Evolutionary conservation across 2,797 vertebrate genomes (phyloP).

Genomic region (Aeoliscus strigatus): DNA sequence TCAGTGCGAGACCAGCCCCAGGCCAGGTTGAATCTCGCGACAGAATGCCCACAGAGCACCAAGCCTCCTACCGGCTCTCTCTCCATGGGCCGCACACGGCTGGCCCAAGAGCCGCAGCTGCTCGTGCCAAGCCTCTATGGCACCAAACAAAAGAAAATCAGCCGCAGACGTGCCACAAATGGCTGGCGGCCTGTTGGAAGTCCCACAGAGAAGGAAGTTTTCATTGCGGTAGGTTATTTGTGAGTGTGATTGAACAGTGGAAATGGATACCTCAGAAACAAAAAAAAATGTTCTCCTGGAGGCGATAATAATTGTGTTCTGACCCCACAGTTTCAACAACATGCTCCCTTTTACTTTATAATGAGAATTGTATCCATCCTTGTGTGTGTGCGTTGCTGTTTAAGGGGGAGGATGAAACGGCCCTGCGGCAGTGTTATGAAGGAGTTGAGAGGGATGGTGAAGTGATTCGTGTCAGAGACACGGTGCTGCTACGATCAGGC

Average conservation of each 20-base stretch:
- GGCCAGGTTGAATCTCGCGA: constrained; percentile 81
- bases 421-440: constrained; percentile 90
- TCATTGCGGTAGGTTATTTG: constrained; percentile 93
- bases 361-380: no score
- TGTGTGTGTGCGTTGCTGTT: constrained; percentile 25
- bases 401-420: constrained; percentile 87
- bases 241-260: no score
- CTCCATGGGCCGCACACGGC: constrained; percentile 77
- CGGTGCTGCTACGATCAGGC: constrained; percentile 93
- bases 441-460: constrained; percentile 90
- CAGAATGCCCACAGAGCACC: constrained; percentile 90
- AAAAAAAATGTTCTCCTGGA: no score
- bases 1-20: constrained; percentile 83
- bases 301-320: no score
- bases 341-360: no score
- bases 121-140: no score
- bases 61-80: constrained; percentile 91
- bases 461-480: constrained; percentile 91
- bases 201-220: constrained; percentile 92
- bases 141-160: no score
- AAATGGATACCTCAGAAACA: no score
- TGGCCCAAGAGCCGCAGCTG: constrained; percentile 87
- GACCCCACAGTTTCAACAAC: no score
- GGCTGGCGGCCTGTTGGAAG: constrained; percentile 92
- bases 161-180: constrained; percentile 87